Evolutionary conservation across 1,140 invertebrate genomes (phyloP).

Genomic region (Caenorhabditis latens): DNA sequence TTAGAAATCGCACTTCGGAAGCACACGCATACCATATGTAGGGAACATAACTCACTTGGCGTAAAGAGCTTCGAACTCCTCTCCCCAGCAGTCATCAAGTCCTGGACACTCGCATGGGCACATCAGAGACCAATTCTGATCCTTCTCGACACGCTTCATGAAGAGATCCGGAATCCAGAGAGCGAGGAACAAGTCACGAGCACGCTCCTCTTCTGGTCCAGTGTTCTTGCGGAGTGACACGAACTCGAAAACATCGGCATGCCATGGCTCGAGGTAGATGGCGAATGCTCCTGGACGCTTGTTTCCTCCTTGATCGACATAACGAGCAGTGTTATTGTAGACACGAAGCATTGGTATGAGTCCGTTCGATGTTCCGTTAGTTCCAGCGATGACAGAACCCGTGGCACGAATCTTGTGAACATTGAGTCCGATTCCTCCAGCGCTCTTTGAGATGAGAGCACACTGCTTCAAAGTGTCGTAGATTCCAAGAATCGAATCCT

Average conservation of each 20-base stretch:
- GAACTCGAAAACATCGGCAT: constrained; percentile 94
- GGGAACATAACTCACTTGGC: constrained; percentile 80
- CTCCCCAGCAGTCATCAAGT: constrained; percentile 90
- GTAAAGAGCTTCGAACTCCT: constrained; percentile 93
- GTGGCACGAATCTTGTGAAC: constrained; percentile 94
- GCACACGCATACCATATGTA: no score
- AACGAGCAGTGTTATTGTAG: constrained; percentile 94
- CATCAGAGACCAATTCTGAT: constrained; percentile 93
- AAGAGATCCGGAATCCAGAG: constrained; percentile 99
- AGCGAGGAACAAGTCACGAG: constrained; percentile 96
- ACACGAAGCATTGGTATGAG: constrained; percentile 97
- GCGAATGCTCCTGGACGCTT: constrained; percentile 99
- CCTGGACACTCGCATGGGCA: constrained; percentile 94
- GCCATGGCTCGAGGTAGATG: constrained; percentile 98
- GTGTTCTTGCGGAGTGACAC: constrained; percentile 93
- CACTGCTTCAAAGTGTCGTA: constrained; percentile 94
- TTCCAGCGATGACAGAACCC: constrained; percentile 92
- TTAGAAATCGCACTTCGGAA: constrained; percentile 14
- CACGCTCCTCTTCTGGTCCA: constrained; percentile 91
- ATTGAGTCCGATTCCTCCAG: constrained; percentile 96
- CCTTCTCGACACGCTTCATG: constrained; percentile 92
- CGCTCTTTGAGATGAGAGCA: constrained; percentile 95
- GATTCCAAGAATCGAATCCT: constrained; percentile 98
- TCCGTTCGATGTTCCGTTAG: constrained; percentile 94
- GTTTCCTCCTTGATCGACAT: constrained; percentile 98